Percentiles rank a stretch among this genome's conserved stretches.
Conservation (phyloP, 2,113 vertebrate species). For the Melanocharis versteri region DNA sequence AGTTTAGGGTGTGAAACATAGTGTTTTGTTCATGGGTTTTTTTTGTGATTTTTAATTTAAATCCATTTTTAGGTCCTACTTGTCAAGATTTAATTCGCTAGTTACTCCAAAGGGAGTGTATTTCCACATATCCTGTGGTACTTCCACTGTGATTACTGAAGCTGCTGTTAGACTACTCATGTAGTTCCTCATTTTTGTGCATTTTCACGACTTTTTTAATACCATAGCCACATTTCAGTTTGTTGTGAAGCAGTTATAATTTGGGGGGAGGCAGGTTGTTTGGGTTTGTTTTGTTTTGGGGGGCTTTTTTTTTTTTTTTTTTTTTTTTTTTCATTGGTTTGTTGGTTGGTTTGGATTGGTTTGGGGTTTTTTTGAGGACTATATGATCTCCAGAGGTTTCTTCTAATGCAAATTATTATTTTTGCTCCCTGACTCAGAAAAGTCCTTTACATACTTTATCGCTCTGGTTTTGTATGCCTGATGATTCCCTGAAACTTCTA, state of each 20-base stretch:
- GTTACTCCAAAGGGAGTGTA: background rate
- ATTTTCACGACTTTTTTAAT: background rate
- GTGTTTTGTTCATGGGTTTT: background rate
- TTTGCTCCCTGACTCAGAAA: background rate
- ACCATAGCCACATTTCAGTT: background rate
- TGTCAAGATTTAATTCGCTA: background rate
- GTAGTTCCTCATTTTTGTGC: background rate
- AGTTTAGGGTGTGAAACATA: background rate
- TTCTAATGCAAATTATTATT: background rate
- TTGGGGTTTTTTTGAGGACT: background rate
- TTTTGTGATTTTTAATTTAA: background rate
- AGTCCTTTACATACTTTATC: background rate
- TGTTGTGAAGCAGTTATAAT: background rate
- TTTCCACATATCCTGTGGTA: background rate
- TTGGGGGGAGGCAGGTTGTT: rapidly evolving
- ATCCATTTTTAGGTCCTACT: background rate
- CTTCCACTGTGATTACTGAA: background rate
- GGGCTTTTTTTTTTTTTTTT: rapidly evolving
- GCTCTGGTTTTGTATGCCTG: background rate
- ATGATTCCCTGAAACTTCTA: background rate
- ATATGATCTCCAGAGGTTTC: background rate
- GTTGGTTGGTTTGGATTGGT: background rate
- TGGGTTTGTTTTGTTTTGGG: background rate
- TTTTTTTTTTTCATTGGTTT: rapidly evolving
- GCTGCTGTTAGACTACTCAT: rapidly evolving